phyloP scores from a whole-genome alignment of 2,888 invertebrate genomes.

The Ophioninae sp. region DNA sequence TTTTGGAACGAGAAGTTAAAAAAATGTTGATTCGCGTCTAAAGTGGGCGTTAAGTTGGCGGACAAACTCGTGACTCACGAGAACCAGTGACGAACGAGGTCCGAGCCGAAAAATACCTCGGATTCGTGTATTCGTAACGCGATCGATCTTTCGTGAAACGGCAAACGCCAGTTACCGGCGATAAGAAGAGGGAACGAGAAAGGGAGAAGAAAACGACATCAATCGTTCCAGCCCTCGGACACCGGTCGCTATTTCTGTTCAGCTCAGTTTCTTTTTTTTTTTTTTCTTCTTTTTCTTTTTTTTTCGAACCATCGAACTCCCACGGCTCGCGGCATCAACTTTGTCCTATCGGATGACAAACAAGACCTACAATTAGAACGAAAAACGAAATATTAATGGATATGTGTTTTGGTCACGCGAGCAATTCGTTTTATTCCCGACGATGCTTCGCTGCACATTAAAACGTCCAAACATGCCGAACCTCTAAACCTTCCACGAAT shows the following conservation, averaged over 20 bases:
- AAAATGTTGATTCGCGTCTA: slow-evolving; percentile 33
- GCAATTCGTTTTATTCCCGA: too few species aligned
- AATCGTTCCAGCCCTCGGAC: neutral
- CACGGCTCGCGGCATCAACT: neutral
- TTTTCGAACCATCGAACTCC: neutral
- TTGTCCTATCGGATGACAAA: slow-evolving; percentile 4
- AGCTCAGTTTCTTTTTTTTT: too few species aligned
- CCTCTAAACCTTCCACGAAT: too few species aligned
- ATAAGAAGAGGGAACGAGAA: too few species aligned
- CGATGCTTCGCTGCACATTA: too few species aligned
- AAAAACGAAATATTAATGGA: slow-evolving; percentile 3
- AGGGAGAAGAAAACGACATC: neutral
- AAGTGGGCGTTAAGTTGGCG: neutral
- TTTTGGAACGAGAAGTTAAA: neutral
- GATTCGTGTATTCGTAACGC: slow-evolving; percentile 21
- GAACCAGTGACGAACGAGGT: slow-evolving; percentile 16
- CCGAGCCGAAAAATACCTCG: slow-evolving; percentile 3
- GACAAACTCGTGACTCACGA: slow-evolving; percentile 17
- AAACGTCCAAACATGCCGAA: too few species aligned
- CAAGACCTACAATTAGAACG: neutral
- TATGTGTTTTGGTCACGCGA: neutral
- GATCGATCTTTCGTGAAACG: slow-evolving; percentile 22
- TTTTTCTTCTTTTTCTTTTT: too few species aligned
- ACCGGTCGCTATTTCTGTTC: neutral
- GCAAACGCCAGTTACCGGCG: neutral